Evolutionary conservation across 2,113 vertebrate species (phyloP).

Genomic region (Daubentonia madagascariensis): DNA sequence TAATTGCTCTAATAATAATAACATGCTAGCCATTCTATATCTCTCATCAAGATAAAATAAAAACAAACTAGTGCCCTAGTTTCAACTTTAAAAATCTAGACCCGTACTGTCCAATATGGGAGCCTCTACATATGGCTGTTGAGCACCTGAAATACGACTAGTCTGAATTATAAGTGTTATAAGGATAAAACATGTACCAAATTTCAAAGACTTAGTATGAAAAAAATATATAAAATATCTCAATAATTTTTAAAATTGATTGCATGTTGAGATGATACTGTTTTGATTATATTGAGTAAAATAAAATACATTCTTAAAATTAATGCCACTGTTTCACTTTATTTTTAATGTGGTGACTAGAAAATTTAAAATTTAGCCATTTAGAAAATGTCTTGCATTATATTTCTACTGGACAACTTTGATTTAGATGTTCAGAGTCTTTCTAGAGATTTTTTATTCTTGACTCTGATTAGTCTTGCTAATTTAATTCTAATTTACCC

Average conservation of each 20-base stretch:
- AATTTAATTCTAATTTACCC: slow-evolving; percentile 18
- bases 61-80: not conserved
- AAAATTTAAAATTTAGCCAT: not conserved
- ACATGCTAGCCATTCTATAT: not conserved
- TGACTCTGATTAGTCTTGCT: not conserved
- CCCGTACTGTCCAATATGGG: not conserved
- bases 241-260: not conserved
- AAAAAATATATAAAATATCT: not conserved
- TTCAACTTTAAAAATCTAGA: slow-evolving; percentile 42
- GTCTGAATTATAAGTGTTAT: not conserved
- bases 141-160: slow-evolving; percentile 21
- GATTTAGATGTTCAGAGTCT: not conserved
- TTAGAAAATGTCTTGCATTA: not conserved
- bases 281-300: not conserved
- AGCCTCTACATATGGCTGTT: not conserved
- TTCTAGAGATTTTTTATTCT: slow-evolving; percentile 29
- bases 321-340: not conserved
- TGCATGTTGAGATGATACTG: not conserved
- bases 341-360: not conserved
- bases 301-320: slow-evolving; percentile 38
- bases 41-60: slow-evolving; percentile 45
- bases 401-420: not conserved
- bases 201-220: slow-evolving; percentile 26
- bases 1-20: slow-evolving; percentile 46
- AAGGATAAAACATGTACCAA: not conserved